phyloP scores from a whole-genome alignment of 2,113 vertebrate species.

The Rhadina sibilatrix region DNA sequence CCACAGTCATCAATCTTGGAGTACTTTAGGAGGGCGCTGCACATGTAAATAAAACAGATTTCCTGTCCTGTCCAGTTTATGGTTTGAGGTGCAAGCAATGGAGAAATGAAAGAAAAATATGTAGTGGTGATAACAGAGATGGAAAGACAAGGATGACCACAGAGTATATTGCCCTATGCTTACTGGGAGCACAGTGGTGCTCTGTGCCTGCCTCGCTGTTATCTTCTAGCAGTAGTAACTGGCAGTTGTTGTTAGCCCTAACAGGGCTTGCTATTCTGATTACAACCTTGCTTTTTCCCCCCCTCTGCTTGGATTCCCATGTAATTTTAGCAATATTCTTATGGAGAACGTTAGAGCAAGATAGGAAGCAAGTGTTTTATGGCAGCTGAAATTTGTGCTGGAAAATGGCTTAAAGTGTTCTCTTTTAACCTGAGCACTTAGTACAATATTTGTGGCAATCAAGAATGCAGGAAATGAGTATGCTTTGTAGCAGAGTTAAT shows the following conservation, averaged over 20 bases:
- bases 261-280: slow-evolving; percentile 10
- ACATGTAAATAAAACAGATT: neutral
- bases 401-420: slow-evolving; percentile 21
- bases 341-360: slow-evolving; percentile 17
- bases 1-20: accelerated
- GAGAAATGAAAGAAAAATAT: neutral
- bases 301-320: slow-evolving; percentile 3
- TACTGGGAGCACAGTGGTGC: neutral
- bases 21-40: neutral
- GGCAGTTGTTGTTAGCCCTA: neutral
- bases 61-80: neutral
- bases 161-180: neutral
- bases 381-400: neutral
- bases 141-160: neutral
- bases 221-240: neutral
- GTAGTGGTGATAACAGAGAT: neutral
- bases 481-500: slow-evolving; percentile 26
- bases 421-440: slow-evolving; percentile 31
- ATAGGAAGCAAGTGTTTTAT: neutral
- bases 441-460: neutral
- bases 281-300: neutral
- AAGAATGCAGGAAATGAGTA: neutral
- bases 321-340: slow-evolving; percentile 35
- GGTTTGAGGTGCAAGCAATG: neutral
- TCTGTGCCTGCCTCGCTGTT: neutral